Conservation (phyloP, 2,113 vertebrate genomes). For the rabbit (Oryctolagus cuniculus) region DNA sequence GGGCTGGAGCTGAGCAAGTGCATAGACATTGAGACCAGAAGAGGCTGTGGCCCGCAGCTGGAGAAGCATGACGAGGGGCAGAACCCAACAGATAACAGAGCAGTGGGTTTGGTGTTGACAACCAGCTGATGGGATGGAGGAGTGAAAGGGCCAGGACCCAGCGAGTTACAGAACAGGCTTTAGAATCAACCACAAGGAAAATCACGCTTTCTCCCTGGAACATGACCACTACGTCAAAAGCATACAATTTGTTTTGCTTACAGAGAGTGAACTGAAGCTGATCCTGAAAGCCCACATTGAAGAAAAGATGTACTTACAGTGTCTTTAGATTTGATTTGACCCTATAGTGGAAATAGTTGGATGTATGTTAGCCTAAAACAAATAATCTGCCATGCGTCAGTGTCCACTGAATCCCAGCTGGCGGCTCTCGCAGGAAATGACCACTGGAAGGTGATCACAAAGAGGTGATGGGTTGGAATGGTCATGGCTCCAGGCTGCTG, state of each 20-base stretch:
- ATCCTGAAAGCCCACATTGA: neutral
- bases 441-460: neutral
- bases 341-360: neutral
- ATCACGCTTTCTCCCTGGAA: neutral
- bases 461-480: neutral
- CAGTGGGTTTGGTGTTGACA: neutral
- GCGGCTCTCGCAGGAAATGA: neutral
- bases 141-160: neutral
- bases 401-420: neutral
- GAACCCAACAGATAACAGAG: neutral
- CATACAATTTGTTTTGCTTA: neutral
- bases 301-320: slow-evolving; percentile 32
- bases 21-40: neutral
- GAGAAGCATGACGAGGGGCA: neutral
- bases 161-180: neutral
- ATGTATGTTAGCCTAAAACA: slow-evolving; percentile 23
- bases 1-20: neutral
- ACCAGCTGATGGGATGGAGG: neutral
- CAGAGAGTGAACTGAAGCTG: neutral
- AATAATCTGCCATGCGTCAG: slow-evolving; percentile 16
- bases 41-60: neutral
- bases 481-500: neutral
- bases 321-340: neutral
- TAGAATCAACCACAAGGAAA: neutral
- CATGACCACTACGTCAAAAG: neutral